These are phyloP conservation scores for Platysteira castanea DNA, from an alignment of 2,113 vertebrate genomes.

Conservation along the genomic window DNA sequence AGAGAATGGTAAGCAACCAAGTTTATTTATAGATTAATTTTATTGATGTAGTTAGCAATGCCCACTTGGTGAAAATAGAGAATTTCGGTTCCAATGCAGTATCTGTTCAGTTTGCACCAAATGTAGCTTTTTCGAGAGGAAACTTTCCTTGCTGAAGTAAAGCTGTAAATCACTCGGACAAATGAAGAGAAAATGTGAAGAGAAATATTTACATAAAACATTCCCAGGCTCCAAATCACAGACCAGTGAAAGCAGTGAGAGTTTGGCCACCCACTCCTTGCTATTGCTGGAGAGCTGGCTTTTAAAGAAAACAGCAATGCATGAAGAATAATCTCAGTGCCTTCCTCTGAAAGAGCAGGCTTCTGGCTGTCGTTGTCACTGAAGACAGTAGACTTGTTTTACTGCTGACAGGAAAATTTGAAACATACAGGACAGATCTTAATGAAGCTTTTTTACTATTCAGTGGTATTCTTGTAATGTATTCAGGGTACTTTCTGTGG, in stretches of 20 bases:
- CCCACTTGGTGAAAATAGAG: neutral
- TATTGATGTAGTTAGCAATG: neutral
- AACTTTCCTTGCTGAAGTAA: constrained; percentile 7
- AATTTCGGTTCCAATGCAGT: neutral
- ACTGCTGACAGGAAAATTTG: constrained; percentile 4
- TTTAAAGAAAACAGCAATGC: constrained; percentile 40
- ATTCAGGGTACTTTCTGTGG: neutral
- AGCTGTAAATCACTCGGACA: constrained; percentile 42
- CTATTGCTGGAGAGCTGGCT: neutral
- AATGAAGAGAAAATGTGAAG: constrained; percentile 47
- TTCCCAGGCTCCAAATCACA: constrained; percentile 18
- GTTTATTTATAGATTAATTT: neutral
- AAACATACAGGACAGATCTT: neutral
- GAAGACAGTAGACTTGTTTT: constrained; percentile 33
- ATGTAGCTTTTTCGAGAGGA: neutral
- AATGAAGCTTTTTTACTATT: constrained; percentile 27
- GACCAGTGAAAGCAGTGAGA: constrained; percentile 27
- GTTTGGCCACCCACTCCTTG: constrained; percentile 14
- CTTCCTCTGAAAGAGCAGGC: constrained; percentile 43
- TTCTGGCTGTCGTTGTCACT: constrained; percentile 35
- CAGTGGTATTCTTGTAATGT: neutral
- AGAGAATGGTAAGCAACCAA: neutral
- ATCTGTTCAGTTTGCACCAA: neutral
- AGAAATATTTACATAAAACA: constrained; percentile 48
- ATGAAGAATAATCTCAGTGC: constrained; percentile 7